Evolutionary conservation across 2,113 vertebrate genomes (phyloP).

Genomic region (Lophius piscatorius): DNA sequence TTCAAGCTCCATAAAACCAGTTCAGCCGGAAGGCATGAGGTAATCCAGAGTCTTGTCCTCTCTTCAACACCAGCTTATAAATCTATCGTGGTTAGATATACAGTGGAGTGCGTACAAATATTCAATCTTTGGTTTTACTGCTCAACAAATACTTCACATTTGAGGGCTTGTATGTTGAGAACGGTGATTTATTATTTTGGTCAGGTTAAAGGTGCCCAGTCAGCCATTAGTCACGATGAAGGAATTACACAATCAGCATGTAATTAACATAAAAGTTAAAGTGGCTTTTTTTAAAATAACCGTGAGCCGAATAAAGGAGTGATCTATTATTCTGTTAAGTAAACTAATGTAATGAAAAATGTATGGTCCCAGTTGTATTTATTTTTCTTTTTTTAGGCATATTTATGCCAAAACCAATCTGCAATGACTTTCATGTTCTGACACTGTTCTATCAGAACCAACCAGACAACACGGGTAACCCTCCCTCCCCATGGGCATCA

Average conservation of each 20-base stretch:
- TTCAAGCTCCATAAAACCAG: slow-evolving; percentile 66
- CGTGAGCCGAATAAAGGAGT: no score
- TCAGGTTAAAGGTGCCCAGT: background rate
- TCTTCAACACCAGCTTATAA: slow-evolving; percentile 34
- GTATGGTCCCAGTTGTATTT: no score
- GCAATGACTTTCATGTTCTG: no score
- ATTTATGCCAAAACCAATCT: no score
- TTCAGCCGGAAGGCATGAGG: slow-evolving; percentile 54
- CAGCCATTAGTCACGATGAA: slow-evolving; percentile 6
- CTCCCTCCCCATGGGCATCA: no score
- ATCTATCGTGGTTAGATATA: no score
- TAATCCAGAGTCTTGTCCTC: slow-evolving; percentile 38
- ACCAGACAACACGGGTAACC: no score
- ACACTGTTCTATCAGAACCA: no score
- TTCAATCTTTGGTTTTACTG: slow-evolving; percentile 21
- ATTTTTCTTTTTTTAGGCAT: no score
- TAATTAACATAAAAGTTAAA: slow-evolving; percentile 14
- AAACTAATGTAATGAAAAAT: no score
- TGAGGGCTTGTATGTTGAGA: slow-evolving; percentile 6
- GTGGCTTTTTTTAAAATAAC: no score
- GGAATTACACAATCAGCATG: slow-evolving; percentile 10
- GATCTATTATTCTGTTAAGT: no score
- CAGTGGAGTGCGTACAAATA: slow-evolving; percentile 26
- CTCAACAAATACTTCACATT: slow-evolving; percentile 10
- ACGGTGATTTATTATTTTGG: slow-evolving; percentile 9